Conservation (phyloP, 37 sponge, comb jelly and placozoan species). For the Bolinopsis microptera region DNA sequence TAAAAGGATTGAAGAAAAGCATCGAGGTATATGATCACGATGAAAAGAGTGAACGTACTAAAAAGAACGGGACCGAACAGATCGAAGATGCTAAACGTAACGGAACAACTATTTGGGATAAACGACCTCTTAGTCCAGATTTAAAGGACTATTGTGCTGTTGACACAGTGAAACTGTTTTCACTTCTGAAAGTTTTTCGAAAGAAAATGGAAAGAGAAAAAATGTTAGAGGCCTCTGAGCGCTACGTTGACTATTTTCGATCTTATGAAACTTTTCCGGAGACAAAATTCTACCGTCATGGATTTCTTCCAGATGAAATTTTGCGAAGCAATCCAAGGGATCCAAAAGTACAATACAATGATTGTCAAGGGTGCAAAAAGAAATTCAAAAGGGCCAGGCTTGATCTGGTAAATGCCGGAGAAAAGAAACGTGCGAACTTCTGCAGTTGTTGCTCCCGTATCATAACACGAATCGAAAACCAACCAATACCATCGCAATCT, state of each 20-base stretch:
- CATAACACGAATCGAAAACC: too few relatives aligned
- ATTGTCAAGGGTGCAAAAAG: background rate
- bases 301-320: background rate
- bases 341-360: background rate
- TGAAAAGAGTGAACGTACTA: background rate
- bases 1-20: background rate
- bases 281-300: background rate
- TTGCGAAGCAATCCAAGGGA: background rate
- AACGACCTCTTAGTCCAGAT: background rate
- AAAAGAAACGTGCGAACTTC: too few relatives aligned
- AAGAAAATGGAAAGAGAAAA: background rate
- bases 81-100: background rate
- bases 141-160: background rate
- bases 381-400: background rate
- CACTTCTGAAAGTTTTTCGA: background rate
- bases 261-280: background rate
- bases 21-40: background rate
- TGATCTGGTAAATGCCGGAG: too few relatives aligned
- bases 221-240: background rate
- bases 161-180: background rate
- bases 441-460: too few relatives aligned
- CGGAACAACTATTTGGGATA: background rate
- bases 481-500: too few relatives aligned
- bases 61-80: background rate
- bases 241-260: background rate